These are phyloP conservation scores for Nothobranchius kuhntae DNA, from an alignment of 2,113 vertebrate genomes.

Conservation along the genomic window DNA sequence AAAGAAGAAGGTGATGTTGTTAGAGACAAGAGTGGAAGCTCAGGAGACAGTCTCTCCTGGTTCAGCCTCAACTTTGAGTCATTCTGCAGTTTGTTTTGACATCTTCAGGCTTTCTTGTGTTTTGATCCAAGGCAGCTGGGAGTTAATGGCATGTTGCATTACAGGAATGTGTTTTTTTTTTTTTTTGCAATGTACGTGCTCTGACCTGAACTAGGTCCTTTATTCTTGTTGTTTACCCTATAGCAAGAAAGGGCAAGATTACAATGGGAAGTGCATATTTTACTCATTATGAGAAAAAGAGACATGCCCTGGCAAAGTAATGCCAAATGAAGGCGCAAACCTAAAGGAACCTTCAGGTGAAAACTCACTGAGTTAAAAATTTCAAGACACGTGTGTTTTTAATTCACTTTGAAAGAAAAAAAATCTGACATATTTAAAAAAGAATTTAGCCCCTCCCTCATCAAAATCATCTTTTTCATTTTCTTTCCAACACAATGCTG, in stretches of 20 bases:
- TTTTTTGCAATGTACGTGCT: conserved; percentile 40
- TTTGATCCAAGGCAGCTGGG: conserved; percentile 35
- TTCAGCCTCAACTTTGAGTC: neutral
- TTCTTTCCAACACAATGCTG: conserved; percentile 32
- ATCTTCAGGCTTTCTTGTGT: conserved; percentile 38
- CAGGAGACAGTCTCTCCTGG: conserved; percentile 33
- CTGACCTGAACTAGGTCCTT: conserved; percentile 37
- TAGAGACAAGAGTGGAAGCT: conserved; percentile 23
- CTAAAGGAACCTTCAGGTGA: neutral
- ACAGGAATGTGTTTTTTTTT: conserved; percentile 63
- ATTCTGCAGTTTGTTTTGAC: conserved; percentile 9
- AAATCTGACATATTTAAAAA: neutral
- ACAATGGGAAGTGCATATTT: neutral
- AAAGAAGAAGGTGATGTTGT: conserved; percentile 46
- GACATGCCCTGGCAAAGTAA: neutral
- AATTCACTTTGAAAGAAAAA: neutral
- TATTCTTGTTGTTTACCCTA: conserved; percentile 26
- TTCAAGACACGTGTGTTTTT: neutral
- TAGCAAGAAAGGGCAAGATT: conserved; percentile 4
- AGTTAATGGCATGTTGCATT: conserved; percentile 43
- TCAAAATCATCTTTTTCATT: too few species aligned
- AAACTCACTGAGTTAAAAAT: neutral
- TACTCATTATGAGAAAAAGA: neutral
- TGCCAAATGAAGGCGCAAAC: neutral
- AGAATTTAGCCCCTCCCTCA: neutral